Conservation (phyloP, 2,888 invertebrate species). For the Galeopsomyia nigrocyanea region DNA sequence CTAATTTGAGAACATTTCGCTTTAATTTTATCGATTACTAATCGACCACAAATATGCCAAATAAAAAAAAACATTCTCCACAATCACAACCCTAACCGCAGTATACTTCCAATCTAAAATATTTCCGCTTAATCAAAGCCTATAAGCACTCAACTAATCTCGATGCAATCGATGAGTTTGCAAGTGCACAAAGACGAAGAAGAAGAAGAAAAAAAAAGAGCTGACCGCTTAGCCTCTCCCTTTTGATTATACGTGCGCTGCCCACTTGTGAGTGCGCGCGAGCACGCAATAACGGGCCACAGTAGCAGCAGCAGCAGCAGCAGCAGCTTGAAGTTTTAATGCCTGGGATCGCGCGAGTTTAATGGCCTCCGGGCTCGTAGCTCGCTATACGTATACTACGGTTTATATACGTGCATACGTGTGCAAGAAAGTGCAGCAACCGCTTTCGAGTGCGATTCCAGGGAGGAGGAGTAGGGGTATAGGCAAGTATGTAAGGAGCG, state of each 20-base stretch:
- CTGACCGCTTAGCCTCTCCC: not conserved
- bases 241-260: slow-evolving; percentile 46
- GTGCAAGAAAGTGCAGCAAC: not conserved
- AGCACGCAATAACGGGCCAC: slow-evolving; percentile 33
- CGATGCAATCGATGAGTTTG: no score
- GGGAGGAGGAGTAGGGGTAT: no score
- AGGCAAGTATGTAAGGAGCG: no score
- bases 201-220: no score
- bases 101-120: no score
- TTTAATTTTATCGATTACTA: not conserved
- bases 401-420: not conserved
- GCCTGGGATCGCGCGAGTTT: slow-evolving; percentile 54
- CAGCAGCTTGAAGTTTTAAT: slow-evolving; percentile 54
- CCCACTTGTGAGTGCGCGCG: slow-evolving; percentile 20
- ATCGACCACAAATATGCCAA: no score
- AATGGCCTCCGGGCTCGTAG: slow-evolving; percentile 46
- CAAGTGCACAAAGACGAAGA: no score
- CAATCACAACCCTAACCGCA: no score
- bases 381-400: not conserved
- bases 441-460: not conserved
- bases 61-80: no score
- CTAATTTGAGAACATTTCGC: no score
- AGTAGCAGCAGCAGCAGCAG: slow-evolving; percentile 25
- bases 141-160: no score
- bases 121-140: no score